These are phyloP conservation scores for Seladonia tumulorum DNA, from an alignment of 2,888 invertebrate genomes.

Conservation along the genomic window DNA sequence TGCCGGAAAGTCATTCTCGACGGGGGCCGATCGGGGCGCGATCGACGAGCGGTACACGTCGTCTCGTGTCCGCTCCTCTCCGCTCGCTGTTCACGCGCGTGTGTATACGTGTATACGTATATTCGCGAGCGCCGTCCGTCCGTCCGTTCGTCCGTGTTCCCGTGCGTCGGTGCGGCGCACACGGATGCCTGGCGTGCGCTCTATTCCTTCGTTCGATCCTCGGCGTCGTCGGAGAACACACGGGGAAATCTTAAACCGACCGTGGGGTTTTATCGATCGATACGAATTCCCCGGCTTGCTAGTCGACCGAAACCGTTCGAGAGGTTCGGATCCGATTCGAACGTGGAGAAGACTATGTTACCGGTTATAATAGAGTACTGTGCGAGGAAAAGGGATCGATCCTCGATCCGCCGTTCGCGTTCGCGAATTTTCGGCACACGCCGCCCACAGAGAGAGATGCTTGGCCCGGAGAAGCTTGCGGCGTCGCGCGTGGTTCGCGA, in stretches of 20 bases:
- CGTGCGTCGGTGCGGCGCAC: conserved; percentile 6
- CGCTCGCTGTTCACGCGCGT: background rate
- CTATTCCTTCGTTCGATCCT: conserved; percentile 10
- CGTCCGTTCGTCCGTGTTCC: background rate
- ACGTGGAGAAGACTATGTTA: background rate
- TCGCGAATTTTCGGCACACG: background rate
- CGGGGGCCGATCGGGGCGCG: conserved; percentile 36
- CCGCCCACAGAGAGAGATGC: background rate
- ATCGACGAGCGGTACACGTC: conserved; percentile 33
- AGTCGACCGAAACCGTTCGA: conserved; percentile 10
- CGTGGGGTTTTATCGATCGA: conserved; percentile 16
- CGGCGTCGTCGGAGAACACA: background rate
- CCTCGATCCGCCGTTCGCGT: background rate
- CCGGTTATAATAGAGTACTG: background rate
- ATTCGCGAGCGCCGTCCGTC: background rate
- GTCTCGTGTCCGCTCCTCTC: background rate
- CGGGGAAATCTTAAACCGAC: conserved; percentile 15
- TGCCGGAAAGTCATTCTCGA: conserved; percentile 60
- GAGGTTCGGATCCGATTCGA: conserved; percentile 2
- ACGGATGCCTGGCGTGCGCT: background rate
- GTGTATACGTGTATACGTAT: background rate
- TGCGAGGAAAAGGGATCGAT: background rate
- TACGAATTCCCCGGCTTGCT: background rate
- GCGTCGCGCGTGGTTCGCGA: background rate
- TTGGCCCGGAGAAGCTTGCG: background rate